Conservation (phyloP, 2,888 invertebrate species). For the Epicampocera succincta region DNA sequence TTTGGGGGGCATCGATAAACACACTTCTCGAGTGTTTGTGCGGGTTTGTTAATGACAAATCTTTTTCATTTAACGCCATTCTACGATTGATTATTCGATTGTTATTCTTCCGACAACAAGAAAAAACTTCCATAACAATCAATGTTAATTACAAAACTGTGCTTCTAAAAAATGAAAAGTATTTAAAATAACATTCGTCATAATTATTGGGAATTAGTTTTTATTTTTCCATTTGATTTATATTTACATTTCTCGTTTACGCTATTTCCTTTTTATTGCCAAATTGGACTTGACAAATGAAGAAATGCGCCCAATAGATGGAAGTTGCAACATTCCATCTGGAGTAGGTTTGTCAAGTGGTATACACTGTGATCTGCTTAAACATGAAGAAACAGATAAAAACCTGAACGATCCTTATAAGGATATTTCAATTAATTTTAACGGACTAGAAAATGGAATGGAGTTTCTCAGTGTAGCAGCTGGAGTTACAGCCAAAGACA, state of each 20-base stretch:
- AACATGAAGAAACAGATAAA: constrained; percentile 72
- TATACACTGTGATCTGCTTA: constrained; percentile 73
- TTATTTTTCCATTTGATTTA: too few relatives aligned
- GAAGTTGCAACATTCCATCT: constrained; percentile 51
- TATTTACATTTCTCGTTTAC: neutral
- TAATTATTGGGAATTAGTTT: too few relatives aligned
- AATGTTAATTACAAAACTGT: too few relatives aligned
- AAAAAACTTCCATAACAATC: too few relatives aligned
- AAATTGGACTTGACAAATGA: constrained; percentile 76
- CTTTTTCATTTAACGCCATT: too few relatives aligned
- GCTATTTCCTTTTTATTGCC: constrained; percentile 21
- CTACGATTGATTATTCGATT: too few relatives aligned
- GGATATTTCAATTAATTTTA: constrained; percentile 75
- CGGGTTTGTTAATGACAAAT: too few relatives aligned
- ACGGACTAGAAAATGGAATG: constrained; percentile 80
- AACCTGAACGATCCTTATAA: constrained; percentile 72
- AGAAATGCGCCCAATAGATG: constrained; percentile 75
- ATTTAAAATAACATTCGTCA: too few relatives aligned
- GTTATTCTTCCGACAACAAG: too few relatives aligned
- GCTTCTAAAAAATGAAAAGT: too few relatives aligned
- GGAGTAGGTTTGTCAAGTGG: constrained; percentile 72
- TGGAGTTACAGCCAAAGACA: constrained; percentile 93
- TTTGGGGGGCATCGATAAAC: too few relatives aligned
- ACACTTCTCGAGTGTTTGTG: too few relatives aligned
- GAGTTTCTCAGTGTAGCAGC: constrained; percentile 90